Conservation (phyloP, 2,888 invertebrate genomes). For the Scaptomyza caliginosa region DNA sequence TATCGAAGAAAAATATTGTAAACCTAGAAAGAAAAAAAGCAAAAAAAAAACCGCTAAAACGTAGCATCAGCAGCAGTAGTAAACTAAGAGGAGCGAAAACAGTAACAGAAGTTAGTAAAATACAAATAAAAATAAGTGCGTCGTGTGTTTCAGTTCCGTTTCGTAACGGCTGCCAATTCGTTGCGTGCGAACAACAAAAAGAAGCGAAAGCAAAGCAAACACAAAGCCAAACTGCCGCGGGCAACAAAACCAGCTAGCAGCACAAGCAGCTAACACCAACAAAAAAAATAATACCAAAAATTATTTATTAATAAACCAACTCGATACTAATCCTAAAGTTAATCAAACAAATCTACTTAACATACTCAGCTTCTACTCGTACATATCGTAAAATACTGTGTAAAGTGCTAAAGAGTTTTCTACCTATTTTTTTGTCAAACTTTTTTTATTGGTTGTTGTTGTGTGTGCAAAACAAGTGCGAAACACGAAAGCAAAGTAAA, state of each 20-base stretch:
- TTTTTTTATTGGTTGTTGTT: conserved; percentile 9
- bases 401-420: conserved; percentile 13
- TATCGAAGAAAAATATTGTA: too few species aligned
- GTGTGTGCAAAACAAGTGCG: conserved; percentile 4
- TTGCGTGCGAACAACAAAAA: conserved; percentile 42
- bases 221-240: conserved; percentile 62
- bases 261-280: conserved; percentile 12
- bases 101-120: conserved; percentile 1
- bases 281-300: conserved; percentile 3
- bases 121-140: conserved; percentile 24
- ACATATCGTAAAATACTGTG: not conserved
- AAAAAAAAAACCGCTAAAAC: conserved; percentile 1
- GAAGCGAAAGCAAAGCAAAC: conserved; percentile 53
- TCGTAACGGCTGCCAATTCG: conserved; percentile 46
- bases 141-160: conserved; percentile 66
- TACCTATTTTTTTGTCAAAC: not conserved
- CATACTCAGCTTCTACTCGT: not conserved
- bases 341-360: not conserved
- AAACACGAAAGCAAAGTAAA: not conserved
- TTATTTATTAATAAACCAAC: conserved; percentile 3
- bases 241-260: conserved; percentile 41
- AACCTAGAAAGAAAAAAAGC: not conserved
- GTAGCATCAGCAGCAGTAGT: not conserved
- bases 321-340: not conserved
- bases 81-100: not conserved